Percentiles rank a stretch among this genome's conserved stretches.
Conservation (phyloP, 2,888 invertebrate genomes). For the Drosophila ezoana region DNA sequence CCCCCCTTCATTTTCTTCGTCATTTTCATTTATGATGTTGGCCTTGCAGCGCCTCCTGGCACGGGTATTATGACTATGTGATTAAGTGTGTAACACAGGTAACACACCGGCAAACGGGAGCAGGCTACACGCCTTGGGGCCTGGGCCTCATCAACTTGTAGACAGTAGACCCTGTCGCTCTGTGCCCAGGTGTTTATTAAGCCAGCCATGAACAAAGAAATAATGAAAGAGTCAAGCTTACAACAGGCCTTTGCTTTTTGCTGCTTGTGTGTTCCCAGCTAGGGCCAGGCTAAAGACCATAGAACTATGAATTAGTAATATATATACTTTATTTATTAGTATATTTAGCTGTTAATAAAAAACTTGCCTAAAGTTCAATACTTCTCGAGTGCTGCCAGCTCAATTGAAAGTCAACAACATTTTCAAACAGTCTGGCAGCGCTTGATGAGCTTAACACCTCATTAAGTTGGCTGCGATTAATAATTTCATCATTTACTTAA, state of each 20-base stretch:
- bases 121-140: slow-evolving; percentile 43
- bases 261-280: too few relatives aligned
- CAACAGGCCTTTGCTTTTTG: slow-evolving; percentile 8
- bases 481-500: too few relatives aligned
- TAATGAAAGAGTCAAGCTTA: too few relatives aligned
- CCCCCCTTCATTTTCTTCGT: slow-evolving; percentile 1
- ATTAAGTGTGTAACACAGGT: slow-evolving; percentile 59
- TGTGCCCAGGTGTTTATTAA: slow-evolving; percentile 39
- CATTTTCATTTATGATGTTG: slow-evolving; percentile 32
- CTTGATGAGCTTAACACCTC: not conserved
- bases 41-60: slow-evolving; percentile 39
- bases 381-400: not conserved
- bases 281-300: too few relatives aligned
- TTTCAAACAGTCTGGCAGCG: slow-evolving; percentile 4
- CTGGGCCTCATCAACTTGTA: slow-evolving; percentile 30
- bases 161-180: slow-evolving; percentile 6
- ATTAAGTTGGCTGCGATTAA: slow-evolving; percentile 3
- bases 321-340: too few relatives aligned
- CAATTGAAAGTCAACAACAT: not conserved
- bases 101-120: slow-evolving; percentile 20
- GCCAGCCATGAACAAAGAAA: slow-evolving; percentile 3
- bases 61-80: slow-evolving; percentile 61
- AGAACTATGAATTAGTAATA: too few relatives aligned
- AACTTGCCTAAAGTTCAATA: too few relatives aligned
- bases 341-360: too few relatives aligned